phyloP scores from a whole-genome alignment of 2,797 vertebrate genomes.

The Buceros bicornis region DNA sequence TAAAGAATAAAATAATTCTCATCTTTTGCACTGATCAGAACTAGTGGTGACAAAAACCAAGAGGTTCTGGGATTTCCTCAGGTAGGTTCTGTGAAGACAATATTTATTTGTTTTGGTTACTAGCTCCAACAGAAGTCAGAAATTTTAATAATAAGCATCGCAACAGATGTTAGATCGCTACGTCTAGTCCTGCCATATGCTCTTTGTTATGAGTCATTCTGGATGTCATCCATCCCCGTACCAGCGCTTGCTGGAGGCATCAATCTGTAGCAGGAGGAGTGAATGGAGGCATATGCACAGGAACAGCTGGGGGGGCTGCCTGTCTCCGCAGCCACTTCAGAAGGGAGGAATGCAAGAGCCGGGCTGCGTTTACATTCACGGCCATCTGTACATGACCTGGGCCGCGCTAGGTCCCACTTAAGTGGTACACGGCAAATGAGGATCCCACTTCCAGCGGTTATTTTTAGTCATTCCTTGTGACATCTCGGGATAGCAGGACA shows the following conservation, averaged over 20 bases:
- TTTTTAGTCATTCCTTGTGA: background rate
- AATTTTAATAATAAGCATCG: conserved; percentile 28
- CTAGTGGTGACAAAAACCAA: background rate
- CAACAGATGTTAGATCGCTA: conserved; percentile 70
- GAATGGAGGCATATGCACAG: conserved; percentile 11
- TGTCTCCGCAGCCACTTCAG: background rate
- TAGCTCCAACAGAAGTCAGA: conserved; percentile 35
- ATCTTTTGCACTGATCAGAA: background rate
- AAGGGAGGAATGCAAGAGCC: background rate
- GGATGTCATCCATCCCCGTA: conserved; percentile 50
- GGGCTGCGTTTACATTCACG: background rate
- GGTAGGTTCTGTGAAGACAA: conserved; percentile 3
- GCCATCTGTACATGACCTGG: background rate
- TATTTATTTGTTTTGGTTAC: conserved; percentile 28
- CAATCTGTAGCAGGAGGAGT: conserved; percentile 25
- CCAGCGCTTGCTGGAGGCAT: conserved; percentile 43
- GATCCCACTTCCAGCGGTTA: background rate
- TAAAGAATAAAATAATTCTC: background rate
- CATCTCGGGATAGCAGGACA: background rate
- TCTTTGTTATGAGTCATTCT: conserved; percentile 70
- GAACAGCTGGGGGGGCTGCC: conserved; percentile 31
- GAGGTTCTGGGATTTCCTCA: conserved; percentile 29
- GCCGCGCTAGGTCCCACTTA: background rate
- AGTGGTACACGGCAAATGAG: background rate
- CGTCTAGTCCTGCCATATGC: conserved; percentile 49